Conservation (phyloP, 1,140 invertebrate species). For the Drosophila lacteicornis region DNA sequence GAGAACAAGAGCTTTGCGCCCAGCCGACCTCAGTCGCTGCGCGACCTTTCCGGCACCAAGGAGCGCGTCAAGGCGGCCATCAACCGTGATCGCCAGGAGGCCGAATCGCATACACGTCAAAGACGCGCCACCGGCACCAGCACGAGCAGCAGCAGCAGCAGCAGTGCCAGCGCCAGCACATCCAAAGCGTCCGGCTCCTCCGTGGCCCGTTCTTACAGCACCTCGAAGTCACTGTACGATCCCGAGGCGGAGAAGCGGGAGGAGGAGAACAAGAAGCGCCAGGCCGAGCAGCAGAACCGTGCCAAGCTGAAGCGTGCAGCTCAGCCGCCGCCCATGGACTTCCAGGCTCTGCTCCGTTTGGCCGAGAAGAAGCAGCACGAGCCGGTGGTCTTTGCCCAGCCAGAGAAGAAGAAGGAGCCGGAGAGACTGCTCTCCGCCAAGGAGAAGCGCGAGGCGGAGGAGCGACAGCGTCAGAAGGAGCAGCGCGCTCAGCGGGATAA, state of each 20-base stretch:
- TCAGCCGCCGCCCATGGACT: constrained; percentile 90
- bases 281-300: constrained; percentile 86
- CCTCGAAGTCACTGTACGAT: constrained; percentile 65
- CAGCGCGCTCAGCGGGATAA: constrained; percentile 62
- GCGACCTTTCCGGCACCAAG: constrained; percentile 88
- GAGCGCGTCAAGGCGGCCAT: constrained; percentile 91
- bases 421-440: constrained; percentile 92
- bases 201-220: constrained; percentile 48
- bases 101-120: constrained; percentile 86
- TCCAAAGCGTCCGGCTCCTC: not conserved
- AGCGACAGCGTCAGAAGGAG: constrained; percentile 85
- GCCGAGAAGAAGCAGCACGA: constrained; percentile 93
- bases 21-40: constrained; percentile 68
- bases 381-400: constrained; percentile 86
- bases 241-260: constrained; percentile 84
- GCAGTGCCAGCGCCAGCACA: not conserved
- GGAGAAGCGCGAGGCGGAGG: constrained; percentile 90
- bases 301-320: constrained; percentile 85
- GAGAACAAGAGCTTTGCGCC: constrained; percentile 77
- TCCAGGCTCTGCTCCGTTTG: constrained; percentile 90
- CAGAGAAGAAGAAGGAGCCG: constrained; percentile 88
- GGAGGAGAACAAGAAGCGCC: constrained; percentile 85
- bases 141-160: not conserved
- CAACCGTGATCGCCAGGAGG: constrained; percentile 90
- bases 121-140: constrained; percentile 8